These are phyloP conservation scores for Pyrgilauda ruficollis DNA, from an alignment of 2,113 vertebrate genomes.

Conservation along the genomic window DNA sequence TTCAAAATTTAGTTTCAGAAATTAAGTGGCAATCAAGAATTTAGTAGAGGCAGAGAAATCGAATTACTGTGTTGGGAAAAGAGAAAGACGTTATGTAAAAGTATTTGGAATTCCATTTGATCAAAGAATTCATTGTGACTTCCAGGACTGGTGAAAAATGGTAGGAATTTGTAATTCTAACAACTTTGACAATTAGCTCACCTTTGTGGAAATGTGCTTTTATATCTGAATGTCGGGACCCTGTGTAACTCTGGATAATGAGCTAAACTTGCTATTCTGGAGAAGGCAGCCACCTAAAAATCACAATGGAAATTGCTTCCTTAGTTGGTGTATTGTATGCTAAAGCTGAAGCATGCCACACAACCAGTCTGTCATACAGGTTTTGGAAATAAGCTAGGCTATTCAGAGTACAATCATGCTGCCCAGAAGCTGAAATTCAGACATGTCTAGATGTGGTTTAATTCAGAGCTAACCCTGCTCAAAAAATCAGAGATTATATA, in stretches of 20 bases:
- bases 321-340: not conserved
- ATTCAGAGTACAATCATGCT: not conserved
- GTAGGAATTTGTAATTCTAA: not conserved
- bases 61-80: not conserved
- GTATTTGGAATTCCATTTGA: not conserved
- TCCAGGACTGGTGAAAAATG: not conserved
- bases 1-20: not conserved
- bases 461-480: not conserved
- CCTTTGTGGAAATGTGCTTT: not conserved
- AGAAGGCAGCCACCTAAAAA: not conserved
- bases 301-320: not conserved
- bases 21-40: not conserved
- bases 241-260: not conserved
- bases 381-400: not conserved
- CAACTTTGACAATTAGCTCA: not conserved
- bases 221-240: not conserved
- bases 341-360: not conserved
- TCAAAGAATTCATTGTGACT: not conserved
- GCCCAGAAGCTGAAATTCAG: not conserved
- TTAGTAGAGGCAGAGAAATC: not conserved
- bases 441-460: not conserved
- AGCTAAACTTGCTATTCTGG: not conserved
- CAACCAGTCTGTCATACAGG: accelerated
- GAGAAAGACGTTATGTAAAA: not conserved
- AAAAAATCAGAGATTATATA: not conserved